Evolutionary conservation across 2,888 invertebrate genomes (phyloP), one percentile per base, ranked within the genome.

Genomic region (Ectemnius lituratus): DNA sequence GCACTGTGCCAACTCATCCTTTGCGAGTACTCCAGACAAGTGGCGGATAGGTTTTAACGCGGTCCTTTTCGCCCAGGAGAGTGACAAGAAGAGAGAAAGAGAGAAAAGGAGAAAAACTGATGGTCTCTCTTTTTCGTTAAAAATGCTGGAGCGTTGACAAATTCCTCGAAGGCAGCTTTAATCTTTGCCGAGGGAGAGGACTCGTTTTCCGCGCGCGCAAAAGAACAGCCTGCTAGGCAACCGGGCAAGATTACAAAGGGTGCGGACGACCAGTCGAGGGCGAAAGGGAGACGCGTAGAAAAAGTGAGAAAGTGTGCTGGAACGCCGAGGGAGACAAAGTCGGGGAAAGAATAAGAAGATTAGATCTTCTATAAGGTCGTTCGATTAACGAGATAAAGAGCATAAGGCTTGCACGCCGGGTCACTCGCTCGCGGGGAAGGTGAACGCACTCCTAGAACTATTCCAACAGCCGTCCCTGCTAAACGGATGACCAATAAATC

Each of bases 341-440:
- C n/a, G 20, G 45, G 13, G 16, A 6, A 14, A 23, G 4, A 18
- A n/a, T 13, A 28, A 20, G 45, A 18, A 57, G 20, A 18, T 61
- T 27, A 18, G 37, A 37, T 28, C 60, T 46, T 60, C 52, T 70
- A 23, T 11, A 20, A 23, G 2, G 45, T 23, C 60, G 6, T 66
- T 46, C 60, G 56, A 37, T 45, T 23, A 23, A 23, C 23, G 23
- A 23, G 23, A 23, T 23, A 23, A 23, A 23, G 23, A 23, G 23
- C 23, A 23, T 23, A 23, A 23, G 23, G 23, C 23, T 23, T 23
- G 23, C 23, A 16, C 67, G 14, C 58, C 11, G 47, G n/a, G 20
- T 58, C 46, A 28, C 27, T 59, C 23, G 27, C 59, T 59, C 27
- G 14, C 27, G 20, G 14, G 16, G 46, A 62, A 23, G 20, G 47